phyloP scores from a whole-genome alignment of 2,797 vertebrate species.

The Decapterus maruadsi region DNA sequence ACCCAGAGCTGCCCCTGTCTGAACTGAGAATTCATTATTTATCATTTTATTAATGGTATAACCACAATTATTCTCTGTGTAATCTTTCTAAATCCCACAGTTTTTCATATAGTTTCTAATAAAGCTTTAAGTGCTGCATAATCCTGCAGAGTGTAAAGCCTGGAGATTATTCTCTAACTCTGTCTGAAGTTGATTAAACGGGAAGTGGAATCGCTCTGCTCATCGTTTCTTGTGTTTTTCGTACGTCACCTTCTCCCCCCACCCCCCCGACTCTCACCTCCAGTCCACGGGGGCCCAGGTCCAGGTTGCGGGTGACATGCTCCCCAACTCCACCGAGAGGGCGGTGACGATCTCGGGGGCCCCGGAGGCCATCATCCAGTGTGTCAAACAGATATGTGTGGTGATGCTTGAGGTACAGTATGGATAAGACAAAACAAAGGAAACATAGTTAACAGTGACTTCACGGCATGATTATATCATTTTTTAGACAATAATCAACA shows the following conservation, averaged over 20 bases:
- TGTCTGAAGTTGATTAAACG: not conserved
- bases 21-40: too few relatives aligned
- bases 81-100: conserved; percentile 28
- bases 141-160: not conserved
- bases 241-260: too few relatives aligned
- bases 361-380: conserved; percentile 97
- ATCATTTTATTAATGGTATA: too few relatives aligned
- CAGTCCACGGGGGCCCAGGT: conserved; percentile 98
- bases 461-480: too few relatives aligned
- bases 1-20: too few relatives aligned
- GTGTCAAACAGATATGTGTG: conserved; percentile 98
- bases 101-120: conserved; percentile 20
- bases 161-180: not conserved
- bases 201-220: not conserved
- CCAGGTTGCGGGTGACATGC: conserved; percentile 96
- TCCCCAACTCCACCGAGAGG: conserved; percentile 97
- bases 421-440: conserved; percentile 25
- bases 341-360: conserved; percentile 97
- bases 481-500: too few relatives aligned
- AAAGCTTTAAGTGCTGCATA: conserved; percentile 18
- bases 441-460: not conserved
- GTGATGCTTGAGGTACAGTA: conserved; percentile 97
- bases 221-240: not conserved
- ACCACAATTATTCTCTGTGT: not conserved
- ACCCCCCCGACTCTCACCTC: conserved; percentile 40